phyloP scores from a whole-genome alignment of 2,113 vertebrate genomes.

The Toxotes chatareus region DNA sequence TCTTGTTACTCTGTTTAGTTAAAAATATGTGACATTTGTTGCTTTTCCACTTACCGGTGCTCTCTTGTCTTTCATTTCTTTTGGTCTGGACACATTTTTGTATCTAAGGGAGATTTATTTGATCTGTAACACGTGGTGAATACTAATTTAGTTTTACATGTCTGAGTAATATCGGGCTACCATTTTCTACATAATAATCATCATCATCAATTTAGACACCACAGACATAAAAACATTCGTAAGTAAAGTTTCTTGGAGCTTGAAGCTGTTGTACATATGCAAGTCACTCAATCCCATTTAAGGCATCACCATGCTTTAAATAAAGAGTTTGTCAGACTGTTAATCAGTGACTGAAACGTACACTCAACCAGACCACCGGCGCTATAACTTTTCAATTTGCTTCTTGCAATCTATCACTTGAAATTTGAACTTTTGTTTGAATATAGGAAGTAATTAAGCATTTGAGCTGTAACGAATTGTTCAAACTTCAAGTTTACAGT shows the following conservation, averaged over 20 bases:
- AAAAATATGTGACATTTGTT: background rate
- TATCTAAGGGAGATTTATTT: background rate
- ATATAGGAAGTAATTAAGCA: too few species aligned
- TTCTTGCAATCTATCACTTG: too few species aligned
- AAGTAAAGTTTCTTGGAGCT: background rate
- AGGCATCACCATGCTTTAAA: background rate
- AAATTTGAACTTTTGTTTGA: too few species aligned
- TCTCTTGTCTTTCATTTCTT: background rate
- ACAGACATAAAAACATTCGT: background rate
- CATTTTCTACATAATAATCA: background rate
- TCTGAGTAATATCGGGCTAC: background rate
- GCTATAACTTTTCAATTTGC: too few species aligned
- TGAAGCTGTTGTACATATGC: background rate
- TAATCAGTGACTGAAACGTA: too few species aligned
- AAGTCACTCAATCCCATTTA: background rate
- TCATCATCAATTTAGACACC: background rate
- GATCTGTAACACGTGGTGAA: background rate
- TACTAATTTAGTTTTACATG: background rate
- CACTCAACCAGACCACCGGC: too few species aligned
- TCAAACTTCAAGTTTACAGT: too few species aligned
- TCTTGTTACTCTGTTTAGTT: background rate
- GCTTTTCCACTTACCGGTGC: background rate
- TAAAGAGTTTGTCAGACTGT: too few species aligned
- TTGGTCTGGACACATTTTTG: background rate
- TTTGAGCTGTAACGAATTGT: too few species aligned